Percentiles rank a stretch among this genome's conserved stretches.
phyloP scores from a whole-genome alignment of 2,888 invertebrate species.

The Nemoura dubitans region DNA sequence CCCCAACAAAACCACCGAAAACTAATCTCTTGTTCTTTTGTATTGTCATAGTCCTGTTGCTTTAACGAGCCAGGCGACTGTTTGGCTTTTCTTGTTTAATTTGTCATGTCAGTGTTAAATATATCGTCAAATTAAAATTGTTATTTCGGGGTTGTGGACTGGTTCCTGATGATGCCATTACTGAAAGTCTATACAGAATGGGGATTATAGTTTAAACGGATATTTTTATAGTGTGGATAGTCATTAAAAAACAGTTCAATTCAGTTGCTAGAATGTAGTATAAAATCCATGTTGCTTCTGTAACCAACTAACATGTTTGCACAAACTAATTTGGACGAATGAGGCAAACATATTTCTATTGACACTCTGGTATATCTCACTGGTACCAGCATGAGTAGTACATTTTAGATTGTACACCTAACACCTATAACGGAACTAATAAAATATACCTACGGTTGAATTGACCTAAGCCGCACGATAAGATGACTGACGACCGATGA shows the following conservation, averaged over 20 bases:
- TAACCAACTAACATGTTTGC: not conserved
- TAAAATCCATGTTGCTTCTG: not conserved
- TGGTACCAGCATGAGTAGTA: not conserved
- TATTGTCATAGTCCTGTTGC: not conserved
- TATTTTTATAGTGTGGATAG: no score
- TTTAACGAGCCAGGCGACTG: not conserved
- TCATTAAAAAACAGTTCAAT: no score
- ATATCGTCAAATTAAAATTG: not conserved
- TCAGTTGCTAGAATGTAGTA: no score
- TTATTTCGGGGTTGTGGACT: no score
- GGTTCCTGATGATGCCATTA: no score
- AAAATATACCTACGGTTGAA: not conserved
- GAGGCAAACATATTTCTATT: not conserved
- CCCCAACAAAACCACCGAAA: slow-evolving; percentile 29
- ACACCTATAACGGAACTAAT: not conserved
- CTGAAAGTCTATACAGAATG: no score
- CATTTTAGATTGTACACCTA: not conserved
- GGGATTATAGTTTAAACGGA: no score
- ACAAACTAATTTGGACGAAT: not conserved
- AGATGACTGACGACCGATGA: not conserved
- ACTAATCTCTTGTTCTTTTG: not conserved
- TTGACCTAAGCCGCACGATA: not conserved
- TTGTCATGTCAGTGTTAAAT: not conserved
- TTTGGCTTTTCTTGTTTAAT: not conserved
- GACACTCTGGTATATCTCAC: not conserved